These are phyloP conservation scores for Hapalemur alaotrensis DNA, from an alignment of 2,797 vertebrate genomes.

Conservation along the genomic window DNA sequence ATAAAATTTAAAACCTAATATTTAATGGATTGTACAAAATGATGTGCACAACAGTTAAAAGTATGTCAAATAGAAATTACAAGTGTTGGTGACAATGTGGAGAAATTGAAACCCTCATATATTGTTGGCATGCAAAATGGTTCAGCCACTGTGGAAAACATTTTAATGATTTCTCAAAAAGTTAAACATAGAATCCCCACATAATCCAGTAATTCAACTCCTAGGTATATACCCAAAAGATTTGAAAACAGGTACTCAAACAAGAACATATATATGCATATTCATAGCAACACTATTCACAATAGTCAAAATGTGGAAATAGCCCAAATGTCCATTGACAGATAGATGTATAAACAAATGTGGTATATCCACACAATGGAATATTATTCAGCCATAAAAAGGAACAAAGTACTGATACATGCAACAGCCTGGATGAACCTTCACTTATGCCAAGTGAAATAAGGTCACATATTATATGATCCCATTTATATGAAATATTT, in stretches of 20 bases:
- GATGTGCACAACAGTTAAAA: background rate
- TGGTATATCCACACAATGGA: background rate
- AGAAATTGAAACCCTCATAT: background rate
- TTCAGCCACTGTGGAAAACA: background rate
- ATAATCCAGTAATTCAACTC: background rate
- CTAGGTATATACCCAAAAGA: background rate
- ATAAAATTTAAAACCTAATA: conserved; percentile 41
- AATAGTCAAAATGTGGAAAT: background rate
- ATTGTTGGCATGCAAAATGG: background rate
- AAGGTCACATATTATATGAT: background rate
- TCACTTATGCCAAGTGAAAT: background rate
- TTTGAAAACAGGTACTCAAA: conserved; percentile 9
- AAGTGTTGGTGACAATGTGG: background rate
- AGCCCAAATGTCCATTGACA: background rate
- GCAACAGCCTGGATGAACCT: background rate
- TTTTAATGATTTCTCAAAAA: conserved; percentile 10
- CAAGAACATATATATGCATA: background rate
- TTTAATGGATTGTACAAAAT: background rate
- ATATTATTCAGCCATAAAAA: background rate
- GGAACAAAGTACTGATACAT: background rate
- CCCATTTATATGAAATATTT: background rate
- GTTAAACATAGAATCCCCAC: background rate
- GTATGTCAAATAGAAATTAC: background rate
- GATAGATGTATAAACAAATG: background rate
- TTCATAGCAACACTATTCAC: background rate